These are phyloP conservation scores for Drosophila pseudotakahashii DNA, from an alignment of 2,888 invertebrate species.

Conservation along the genomic window DNA sequence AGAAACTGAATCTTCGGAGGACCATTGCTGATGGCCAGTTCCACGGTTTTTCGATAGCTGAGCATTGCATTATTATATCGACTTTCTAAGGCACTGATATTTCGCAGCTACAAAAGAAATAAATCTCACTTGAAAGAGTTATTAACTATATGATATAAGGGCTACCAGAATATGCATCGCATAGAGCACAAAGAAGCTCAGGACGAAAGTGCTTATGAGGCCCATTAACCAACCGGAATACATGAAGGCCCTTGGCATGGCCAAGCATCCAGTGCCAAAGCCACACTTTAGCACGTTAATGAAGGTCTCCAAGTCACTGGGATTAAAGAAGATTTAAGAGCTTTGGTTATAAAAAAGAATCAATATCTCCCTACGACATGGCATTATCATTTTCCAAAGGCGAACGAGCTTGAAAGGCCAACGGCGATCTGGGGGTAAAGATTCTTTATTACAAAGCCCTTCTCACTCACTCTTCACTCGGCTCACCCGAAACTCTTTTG, in stretches of 20 bases:
- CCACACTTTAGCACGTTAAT: constrained; percentile 95
- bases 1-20: constrained; percentile 87
- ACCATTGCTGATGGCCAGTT: constrained; percentile 89
- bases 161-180: constrained; percentile 91
- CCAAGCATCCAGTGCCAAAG: constrained; percentile 96
- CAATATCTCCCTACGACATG: constrained; percentile 21
- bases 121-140: background rate
- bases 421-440: constrained; percentile 11
- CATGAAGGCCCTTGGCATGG: constrained; percentile 96
- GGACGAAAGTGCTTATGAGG: constrained; percentile 89
- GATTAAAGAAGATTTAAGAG: constrained; percentile 8
- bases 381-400: constrained; percentile 17
- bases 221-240: constrained; percentile 93
- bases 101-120: constrained; percentile 48
- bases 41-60: constrained; percentile 93
- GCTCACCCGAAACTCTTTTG: constrained; percentile 37
- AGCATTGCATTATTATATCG: constrained; percentile 88
- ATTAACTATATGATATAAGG: too few species aligned
- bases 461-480: background rate
- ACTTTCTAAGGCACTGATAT: constrained; percentile 84
- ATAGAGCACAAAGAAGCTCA: constrained; percentile 93
- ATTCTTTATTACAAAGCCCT: background rate
- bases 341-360: background rate
- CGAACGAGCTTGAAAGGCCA: constrained; percentile 41
- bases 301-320: constrained; percentile 87